Evolutionary conservation across 2,888 invertebrate genomes (phyloP).

Genomic region (Charanyca ferruginea): DNA sequence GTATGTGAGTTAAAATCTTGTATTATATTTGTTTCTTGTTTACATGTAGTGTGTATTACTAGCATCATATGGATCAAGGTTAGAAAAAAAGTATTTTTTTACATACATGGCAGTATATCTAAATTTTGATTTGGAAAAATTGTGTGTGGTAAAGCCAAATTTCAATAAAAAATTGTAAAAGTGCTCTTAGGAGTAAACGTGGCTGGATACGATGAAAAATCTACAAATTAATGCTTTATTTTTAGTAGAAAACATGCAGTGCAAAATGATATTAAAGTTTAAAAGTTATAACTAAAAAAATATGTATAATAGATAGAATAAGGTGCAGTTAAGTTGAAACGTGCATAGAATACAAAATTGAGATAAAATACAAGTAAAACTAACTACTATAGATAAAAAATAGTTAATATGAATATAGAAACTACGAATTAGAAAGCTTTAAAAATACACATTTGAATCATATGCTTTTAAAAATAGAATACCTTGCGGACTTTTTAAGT

Average conservation of each 20-base stretch:
- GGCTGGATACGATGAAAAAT: background rate
- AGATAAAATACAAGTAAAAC: background rate
- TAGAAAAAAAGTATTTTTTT: too few relatives aligned
- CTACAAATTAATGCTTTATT: background rate
- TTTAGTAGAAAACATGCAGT: constrained; percentile 31
- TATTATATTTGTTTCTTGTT: too few relatives aligned
- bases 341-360: constrained; percentile 10
- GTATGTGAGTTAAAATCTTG: too few relatives aligned
- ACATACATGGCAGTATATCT: too few relatives aligned
- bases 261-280: background rate
- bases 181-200: background rate
- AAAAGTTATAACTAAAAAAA: background rate
- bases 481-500: background rate
- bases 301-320: background rate
- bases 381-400: constrained; percentile 16
- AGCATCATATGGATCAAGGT: too few relatives aligned
- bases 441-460: constrained; percentile 23
- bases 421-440: constrained; percentile 35
- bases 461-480: background rate
- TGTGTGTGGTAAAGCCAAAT: too few relatives aligned
- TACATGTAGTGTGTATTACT: too few relatives aligned
- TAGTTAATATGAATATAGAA: background rate
- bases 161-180: background rate
- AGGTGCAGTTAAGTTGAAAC: constrained; percentile 6
- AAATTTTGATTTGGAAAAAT: too few relatives aligned